These are phyloP conservation scores for Diaprepes abbreviatus DNA, from an alignment of 2,888 invertebrate genomes.

Conservation along the genomic window DNA sequence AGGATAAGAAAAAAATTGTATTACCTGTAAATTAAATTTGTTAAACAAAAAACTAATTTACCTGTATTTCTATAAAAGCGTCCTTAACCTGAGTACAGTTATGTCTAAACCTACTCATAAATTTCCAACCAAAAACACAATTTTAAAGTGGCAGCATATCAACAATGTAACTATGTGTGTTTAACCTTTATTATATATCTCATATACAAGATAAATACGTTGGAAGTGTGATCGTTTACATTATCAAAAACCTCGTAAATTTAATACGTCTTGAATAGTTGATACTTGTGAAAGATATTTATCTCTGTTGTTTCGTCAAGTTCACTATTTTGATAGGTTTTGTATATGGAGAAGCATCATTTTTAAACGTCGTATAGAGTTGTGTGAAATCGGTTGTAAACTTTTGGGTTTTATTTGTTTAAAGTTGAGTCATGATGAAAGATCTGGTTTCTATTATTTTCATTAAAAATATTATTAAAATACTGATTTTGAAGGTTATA, in stretches of 20 bases:
- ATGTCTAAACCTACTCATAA: no score
- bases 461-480: no score
- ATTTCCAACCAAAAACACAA: neutral
- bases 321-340: constrained; percentile 39
- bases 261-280: constrained; percentile 34
- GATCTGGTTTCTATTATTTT: no score
- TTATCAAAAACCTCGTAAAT: constrained; percentile 40
- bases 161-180: constrained; percentile 13
- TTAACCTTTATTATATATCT: constrained; percentile 3
- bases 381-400: neutral
- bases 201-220: constrained; percentile 20
- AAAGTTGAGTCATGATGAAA: no score
- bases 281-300: constrained; percentile 40
- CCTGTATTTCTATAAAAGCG: no score
- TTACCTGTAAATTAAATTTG: no score
- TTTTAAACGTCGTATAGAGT: constrained; percentile 1
- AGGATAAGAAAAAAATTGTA: no score
- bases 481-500: no score
- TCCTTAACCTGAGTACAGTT: no score
- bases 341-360: constrained; percentile 14
- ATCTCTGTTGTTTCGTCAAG: constrained; percentile 31
- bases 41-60: no score
- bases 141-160: constrained; percentile 1
- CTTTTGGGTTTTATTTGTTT: no score
- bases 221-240: constrained; percentile 37